Evolutionary conservation across 2,113 vertebrate species (phyloP).

Genomic region (Bufo bufo): DNA sequence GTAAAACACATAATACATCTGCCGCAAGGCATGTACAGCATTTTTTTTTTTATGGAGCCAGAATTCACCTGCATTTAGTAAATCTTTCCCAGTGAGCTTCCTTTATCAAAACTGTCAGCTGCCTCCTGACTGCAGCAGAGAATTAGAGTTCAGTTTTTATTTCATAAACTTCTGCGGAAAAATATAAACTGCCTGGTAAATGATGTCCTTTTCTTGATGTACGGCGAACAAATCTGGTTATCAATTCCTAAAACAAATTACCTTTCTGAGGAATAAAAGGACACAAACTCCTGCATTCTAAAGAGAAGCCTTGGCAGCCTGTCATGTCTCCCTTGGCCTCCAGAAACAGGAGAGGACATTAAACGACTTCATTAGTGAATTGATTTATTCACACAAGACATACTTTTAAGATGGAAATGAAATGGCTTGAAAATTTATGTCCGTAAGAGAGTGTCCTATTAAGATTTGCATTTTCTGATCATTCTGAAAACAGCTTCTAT

Average conservation of each 20-base stretch:
- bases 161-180: neutral
- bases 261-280: slow-evolving; percentile 30
- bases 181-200: neutral
- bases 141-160: neutral
- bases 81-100: too few species aligned
- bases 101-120: neutral
- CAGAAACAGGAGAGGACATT: slow-evolving; percentile 25
- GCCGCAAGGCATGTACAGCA: too few species aligned
- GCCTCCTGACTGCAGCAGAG: neutral
- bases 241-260: slow-evolving; percentile 26
- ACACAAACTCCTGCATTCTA: slow-evolving; percentile 29
- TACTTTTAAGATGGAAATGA: slow-evolving; percentile 25
- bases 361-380: slow-evolving; percentile 48
- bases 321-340: slow-evolving; percentile 31
- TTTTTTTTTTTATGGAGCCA: too few species aligned
- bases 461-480: slow-evolving; percentile 16
- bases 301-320: slow-evolving; percentile 32
- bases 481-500: slow-evolving; percentile 23
- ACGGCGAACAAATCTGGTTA: neutral
- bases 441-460: neutral
- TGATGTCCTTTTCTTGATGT: neutral
- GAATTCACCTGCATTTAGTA: too few species aligned
- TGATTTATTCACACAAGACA: slow-evolving; percentile 41
- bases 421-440: slow-evolving; percentile 30
- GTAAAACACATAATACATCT: too few species aligned